A percentile compares a stretch with the other conserved stretches of the same genome.
Conservation (phyloP, 2,888 invertebrate species). For the Drosophila mimetica region DNA sequence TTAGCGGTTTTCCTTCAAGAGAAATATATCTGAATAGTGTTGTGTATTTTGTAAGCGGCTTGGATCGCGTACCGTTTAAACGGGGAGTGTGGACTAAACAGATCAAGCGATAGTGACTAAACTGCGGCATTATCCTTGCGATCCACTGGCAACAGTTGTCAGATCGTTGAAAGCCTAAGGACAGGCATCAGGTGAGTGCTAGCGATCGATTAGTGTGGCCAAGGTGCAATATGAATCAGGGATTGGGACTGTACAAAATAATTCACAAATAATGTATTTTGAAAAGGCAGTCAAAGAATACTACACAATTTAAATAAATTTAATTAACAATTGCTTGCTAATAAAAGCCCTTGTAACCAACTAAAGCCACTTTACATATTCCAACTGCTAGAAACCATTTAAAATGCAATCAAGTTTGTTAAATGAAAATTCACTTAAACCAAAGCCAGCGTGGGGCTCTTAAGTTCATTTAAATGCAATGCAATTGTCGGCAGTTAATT, state of each 20-base stretch:
- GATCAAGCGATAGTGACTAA: neutral
- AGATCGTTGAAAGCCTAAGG: neutral
- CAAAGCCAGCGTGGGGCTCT: neutral
- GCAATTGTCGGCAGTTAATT: neutral
- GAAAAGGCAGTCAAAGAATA: too few species aligned
- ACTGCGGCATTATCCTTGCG: neutral
- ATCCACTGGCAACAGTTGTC: conserved; percentile 27
- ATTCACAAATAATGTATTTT: too few species aligned
- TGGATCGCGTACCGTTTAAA: conserved; percentile 30
- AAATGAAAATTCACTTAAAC: neutral
- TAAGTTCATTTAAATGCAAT: neutral
- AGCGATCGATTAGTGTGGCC: neutral
- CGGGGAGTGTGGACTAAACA: conserved; percentile 6
- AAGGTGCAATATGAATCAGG: neutral
- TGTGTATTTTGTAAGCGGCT: conserved; percentile 7
- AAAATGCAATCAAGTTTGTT: neutral
- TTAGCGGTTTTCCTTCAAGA: conserved; percentile 7
- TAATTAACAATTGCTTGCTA: too few species aligned
- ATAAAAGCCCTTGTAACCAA: too few species aligned
- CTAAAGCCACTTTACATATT: neutral
- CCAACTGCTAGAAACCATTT: neutral
- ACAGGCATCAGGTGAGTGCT: conserved; percentile 28
- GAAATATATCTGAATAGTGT: conserved; percentile 7
- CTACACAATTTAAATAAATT: too few species aligned
- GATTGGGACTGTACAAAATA: too few species aligned